A percentile compares a stretch with the other conserved stretches of the same genome.
Conservation (phyloP, 2,888 invertebrate genomes). For the Arrhopalites spinosus region DNA sequence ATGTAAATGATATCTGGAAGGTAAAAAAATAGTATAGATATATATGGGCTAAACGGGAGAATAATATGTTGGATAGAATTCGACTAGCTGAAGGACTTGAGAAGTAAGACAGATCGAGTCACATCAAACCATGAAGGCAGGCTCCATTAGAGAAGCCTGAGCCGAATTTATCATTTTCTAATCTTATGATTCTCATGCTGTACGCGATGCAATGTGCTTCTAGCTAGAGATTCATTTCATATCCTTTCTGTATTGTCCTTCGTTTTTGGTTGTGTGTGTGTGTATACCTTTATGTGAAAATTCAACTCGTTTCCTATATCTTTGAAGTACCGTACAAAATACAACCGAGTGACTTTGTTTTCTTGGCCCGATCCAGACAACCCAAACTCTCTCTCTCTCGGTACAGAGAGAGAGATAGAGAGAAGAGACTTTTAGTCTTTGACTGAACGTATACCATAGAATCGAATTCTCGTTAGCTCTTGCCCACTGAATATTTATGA, state of each 20-base stretch:
- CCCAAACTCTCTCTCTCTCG: not conserved
- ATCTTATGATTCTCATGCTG: conserved; percentile 45
- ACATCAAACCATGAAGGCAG: conserved; percentile 54
- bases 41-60: conserved; percentile 13
- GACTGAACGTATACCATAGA: not conserved
- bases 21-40: not conserved
- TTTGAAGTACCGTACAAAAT: not conserved
- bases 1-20: conserved; percentile 6
- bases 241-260: conserved; percentile 12
- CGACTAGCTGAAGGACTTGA: conserved; percentile 2
- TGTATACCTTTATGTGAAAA: conserved; percentile 8
- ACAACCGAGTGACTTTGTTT: conserved; percentile 4
- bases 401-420: not conserved
- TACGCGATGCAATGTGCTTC: conserved; percentile 3
- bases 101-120: conserved; percentile 51
- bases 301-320: conserved; percentile 7
- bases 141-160: conserved; percentile 55
- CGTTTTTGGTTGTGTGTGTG: not conserved
- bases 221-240: not conserved
- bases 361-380: conserved; percentile 17
- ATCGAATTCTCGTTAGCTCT: conserved; percentile 31
- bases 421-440: not conserved
- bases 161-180: conserved; percentile 55
- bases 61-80: conserved; percentile 8
- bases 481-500: conserved; percentile 37